Percentiles rank a stretch among this genome's conserved stretches.
phyloP scores from a whole-genome alignment of 1,140 invertebrate species.

The Orchestia grillus region DNA sequence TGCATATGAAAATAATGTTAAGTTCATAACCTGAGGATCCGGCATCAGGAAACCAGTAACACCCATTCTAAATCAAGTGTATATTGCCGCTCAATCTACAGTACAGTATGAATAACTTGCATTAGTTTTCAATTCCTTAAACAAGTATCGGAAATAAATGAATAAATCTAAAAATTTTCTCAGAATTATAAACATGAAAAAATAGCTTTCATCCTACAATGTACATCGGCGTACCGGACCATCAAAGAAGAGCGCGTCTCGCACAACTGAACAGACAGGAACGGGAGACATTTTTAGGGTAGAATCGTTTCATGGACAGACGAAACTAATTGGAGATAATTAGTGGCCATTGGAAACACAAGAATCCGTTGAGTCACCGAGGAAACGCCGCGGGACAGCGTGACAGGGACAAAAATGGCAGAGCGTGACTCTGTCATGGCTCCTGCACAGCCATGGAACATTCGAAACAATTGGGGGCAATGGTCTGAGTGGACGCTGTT shows the following conservation, averaged over 20 bases:
- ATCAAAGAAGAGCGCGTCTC: background rate
- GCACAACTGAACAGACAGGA: background rate
- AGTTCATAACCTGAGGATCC: background rate
- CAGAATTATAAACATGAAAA: background rate
- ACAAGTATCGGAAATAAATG: background rate
- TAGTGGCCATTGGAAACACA: constrained; percentile 1
- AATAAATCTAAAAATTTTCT: background rate
- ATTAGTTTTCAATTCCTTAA: background rate
- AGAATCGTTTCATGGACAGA: constrained; percentile 21
- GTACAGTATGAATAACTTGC: background rate
- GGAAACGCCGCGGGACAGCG: constrained; percentile 5
- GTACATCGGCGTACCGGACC: too few species aligned
- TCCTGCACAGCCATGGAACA: background rate
- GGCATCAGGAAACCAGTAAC: background rate
- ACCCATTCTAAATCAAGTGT: background rate
- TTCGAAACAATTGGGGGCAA: constrained; percentile 2
- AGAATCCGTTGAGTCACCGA: constrained; percentile 25
- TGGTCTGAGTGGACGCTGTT: background rate
- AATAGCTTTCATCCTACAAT: too few species aligned
- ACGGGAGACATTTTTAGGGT: background rate
- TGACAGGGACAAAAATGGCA: constrained; percentile 19
- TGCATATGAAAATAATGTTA: background rate
- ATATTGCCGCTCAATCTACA: background rate
- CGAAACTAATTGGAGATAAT: constrained; percentile 54
- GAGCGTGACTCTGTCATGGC: constrained; percentile 23